These are phyloP conservation scores for Atherix ibis DNA, from an alignment of 2,888 invertebrate genomes.

Conservation along the genomic window DNA sequence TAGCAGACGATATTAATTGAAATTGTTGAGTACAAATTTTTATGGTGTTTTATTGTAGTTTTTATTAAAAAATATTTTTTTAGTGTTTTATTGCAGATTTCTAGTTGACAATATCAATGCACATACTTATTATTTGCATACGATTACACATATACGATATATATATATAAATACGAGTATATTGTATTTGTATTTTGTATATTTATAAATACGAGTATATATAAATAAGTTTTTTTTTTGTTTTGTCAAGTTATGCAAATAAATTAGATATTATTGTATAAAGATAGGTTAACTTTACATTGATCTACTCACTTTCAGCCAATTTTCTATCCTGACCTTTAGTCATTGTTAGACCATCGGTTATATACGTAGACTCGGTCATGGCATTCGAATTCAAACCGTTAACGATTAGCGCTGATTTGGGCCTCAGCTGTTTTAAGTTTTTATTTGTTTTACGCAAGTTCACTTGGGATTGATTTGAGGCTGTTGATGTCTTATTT, in stretches of 20 bases:
- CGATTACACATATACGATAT: too few relatives aligned
- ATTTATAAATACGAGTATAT: too few relatives aligned
- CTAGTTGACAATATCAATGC: too few relatives aligned
- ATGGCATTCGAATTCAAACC: conserved; percentile 8
- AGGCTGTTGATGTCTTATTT: conserved; percentile 18
- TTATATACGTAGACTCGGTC: conserved; percentile 10
- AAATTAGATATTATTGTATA: too few relatives aligned
- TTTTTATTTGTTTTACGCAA: conserved; percentile 17
- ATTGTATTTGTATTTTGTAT: too few relatives aligned
- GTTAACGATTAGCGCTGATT: conserved; percentile 19
- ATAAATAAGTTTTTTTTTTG: not conserved
- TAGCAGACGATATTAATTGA: too few relatives aligned
- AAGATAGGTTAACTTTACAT: conserved; percentile 7
- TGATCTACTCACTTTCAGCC: conserved; percentile 31
- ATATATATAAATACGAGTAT: too few relatives aligned
- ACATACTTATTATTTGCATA: too few relatives aligned
- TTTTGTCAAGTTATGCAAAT: not conserved
- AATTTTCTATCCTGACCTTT: conserved; percentile 30
- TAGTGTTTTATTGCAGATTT: too few relatives aligned
- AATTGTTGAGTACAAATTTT: too few relatives aligned
- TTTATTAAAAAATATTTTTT: too few relatives aligned
- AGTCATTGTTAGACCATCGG: conserved; percentile 21
- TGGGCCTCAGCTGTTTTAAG: conserved; percentile 19
- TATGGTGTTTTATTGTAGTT: too few relatives aligned
- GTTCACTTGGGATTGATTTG: conserved; percentile 12